phyloP scores from a whole-genome alignment of 2,113 vertebrate species.

The Coracopsis vasa region DNA sequence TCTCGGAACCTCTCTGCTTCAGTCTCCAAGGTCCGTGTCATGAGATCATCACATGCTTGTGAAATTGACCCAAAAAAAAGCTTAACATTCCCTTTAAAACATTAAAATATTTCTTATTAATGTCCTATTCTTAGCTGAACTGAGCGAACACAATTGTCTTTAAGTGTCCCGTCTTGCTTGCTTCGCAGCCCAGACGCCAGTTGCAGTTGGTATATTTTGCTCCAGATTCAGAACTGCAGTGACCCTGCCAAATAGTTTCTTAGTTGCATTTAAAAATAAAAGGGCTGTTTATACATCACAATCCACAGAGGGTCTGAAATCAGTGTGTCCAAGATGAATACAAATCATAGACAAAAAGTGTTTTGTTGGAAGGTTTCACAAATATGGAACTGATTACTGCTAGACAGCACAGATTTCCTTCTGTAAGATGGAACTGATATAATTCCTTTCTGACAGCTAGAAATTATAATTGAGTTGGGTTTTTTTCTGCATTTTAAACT shows the following conservation, averaged over 20 bases:
- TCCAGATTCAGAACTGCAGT: neutral
- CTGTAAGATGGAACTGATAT: constrained; percentile 26
- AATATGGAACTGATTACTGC: constrained; percentile 56
- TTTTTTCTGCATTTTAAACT: neutral
- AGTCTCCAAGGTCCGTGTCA: neutral
- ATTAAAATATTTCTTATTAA: constrained; percentile 7
- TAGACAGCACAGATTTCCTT: constrained; percentile 35
- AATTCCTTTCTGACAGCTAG: constrained; percentile 51
- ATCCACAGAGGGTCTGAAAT: constrained; percentile 54
- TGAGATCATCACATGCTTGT: constrained; percentile 21
- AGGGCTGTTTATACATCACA: constrained; percentile 38
- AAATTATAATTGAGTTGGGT: neutral
- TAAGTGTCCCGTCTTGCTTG: neutral
- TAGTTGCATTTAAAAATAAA: constrained; percentile 46
- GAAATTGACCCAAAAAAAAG: neutral
- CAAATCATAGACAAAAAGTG: constrained; percentile 49
- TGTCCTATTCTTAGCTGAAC: neutral
- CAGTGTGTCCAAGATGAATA: constrained; percentile 12
- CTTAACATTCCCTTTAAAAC: neutral
- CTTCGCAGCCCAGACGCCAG: neutral
- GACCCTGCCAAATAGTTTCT: constrained; percentile 45
- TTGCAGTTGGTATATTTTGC: constrained; percentile 6
- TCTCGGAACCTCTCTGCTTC: neutral
- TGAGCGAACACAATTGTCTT: neutral
- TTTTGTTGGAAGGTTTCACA: constrained; percentile 48